phyloP scores from a whole-genome alignment of 2,888 invertebrate genomes.

The Phortica okadai region DNA sequence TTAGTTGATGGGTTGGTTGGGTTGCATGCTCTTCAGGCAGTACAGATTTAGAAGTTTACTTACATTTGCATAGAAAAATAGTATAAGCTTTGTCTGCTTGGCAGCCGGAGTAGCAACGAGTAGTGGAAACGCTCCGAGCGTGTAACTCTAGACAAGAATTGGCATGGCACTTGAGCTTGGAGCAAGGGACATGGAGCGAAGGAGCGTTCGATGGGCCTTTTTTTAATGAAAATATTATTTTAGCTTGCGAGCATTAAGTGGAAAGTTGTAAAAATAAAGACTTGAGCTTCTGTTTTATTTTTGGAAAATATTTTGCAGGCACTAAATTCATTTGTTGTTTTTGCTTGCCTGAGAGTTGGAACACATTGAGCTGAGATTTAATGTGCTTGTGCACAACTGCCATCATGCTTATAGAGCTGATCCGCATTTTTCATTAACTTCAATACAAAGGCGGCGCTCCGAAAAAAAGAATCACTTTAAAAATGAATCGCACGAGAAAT shows the following conservation, averaged over 20 bases:
- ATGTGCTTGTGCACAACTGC: too few species aligned
- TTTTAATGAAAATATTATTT: constrained; percentile 69
- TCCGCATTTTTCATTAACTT: too few species aligned
- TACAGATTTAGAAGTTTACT: neutral
- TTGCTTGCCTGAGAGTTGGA: constrained; percentile 38
- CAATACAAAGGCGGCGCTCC: neutral
- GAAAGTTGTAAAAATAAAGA: constrained; percentile 26
- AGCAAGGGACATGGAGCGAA: neutral
- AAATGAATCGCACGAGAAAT: constrained; percentile 39
- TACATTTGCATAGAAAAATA: constrained; percentile 69
- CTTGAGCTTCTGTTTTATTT: neutral
- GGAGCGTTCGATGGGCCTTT: constrained; percentile 27
- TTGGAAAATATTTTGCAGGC: neutral
- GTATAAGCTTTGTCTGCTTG: constrained; percentile 10
- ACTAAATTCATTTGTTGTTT: neutral
- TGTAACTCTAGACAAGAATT: constrained; percentile 37
- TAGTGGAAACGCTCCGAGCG: neutral
- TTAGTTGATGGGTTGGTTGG: neutral
- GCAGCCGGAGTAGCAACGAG: neutral
- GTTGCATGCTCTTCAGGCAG: neutral
- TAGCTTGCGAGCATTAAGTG: constrained; percentile 64
- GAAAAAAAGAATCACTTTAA: neutral
- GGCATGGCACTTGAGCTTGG: neutral
- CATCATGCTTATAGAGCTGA: too few species aligned
- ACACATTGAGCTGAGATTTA: constrained; percentile 28